Conservation (phyloP, 2,888 invertebrate species). For the Acleris literana region DNA sequence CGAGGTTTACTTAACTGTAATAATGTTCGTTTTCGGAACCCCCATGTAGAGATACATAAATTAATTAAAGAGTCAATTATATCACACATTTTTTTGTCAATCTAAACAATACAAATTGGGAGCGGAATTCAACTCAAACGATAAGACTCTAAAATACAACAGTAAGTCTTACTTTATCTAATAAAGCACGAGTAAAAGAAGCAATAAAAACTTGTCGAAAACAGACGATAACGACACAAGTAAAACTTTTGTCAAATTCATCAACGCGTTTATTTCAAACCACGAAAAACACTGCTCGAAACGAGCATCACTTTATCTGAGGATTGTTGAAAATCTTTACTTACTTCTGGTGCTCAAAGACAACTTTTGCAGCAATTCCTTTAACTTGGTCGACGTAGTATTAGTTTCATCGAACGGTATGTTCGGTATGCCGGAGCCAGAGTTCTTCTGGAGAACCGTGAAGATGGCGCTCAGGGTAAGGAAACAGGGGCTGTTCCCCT, state of each 20-base stretch:
- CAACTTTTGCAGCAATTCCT: slow-evolving; percentile 83
- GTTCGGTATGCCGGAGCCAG: slow-evolving; percentile 80
- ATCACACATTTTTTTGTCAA: too few species aligned
- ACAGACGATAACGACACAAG: slow-evolving; percentile 20
- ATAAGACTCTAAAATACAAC: too few species aligned
- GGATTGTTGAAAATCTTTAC: slow-evolving; percentile 57
- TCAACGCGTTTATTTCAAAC: slow-evolving; percentile 21
- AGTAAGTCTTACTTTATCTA: too few species aligned
- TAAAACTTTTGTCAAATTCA: slow-evolving; percentile 23
- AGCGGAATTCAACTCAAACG: too few species aligned
- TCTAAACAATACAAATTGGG: too few species aligned
- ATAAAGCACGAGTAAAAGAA: too few species aligned
- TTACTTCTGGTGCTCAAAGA: slow-evolving; percentile 88
- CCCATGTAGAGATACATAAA: too few species aligned
- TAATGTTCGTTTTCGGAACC: too few species aligned
- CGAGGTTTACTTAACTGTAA: too few species aligned
- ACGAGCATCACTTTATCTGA: too few species aligned
- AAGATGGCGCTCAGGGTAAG: slow-evolving; percentile 89
- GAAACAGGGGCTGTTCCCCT: slow-evolving; percentile 90
- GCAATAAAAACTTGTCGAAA: slow-evolving; percentile 1
- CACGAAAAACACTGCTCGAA: not conserved
- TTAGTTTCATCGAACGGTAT: slow-evolving; percentile 86
- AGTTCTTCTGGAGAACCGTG: slow-evolving; percentile 68
- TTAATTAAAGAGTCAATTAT: too few species aligned
- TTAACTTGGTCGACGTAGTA: slow-evolving; percentile 80